Conservation (phyloP, 92 coral and sea anemone species). For the Ricordea florida region DNA sequence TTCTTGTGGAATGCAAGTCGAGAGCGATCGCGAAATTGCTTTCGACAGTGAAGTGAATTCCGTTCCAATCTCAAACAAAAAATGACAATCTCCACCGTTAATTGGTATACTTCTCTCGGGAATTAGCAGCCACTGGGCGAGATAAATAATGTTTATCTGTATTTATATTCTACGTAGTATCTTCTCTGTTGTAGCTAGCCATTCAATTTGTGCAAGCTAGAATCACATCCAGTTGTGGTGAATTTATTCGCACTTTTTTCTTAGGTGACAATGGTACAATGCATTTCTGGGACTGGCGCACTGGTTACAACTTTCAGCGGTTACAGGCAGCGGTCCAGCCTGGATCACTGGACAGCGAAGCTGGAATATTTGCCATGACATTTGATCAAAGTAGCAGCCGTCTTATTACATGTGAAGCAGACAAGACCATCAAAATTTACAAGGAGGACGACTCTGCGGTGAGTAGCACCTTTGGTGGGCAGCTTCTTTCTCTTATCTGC, state of each 20-base stretch:
- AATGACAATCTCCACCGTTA: too few relatives aligned
- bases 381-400: conserved; percentile 97
- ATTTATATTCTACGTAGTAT: too few relatives aligned
- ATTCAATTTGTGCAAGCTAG: too few relatives aligned
- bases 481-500: neutral
- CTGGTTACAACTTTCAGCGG: conserved; percentile 98
- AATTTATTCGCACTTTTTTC: neutral
- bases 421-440: conserved; percentile 95
- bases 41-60: too few relatives aligned
- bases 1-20: too few relatives aligned
- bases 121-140: neutral
- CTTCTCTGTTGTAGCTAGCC: too few relatives aligned
- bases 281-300: conserved; percentile 99
- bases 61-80: too few relatives aligned
- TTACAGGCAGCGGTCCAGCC: conserved; percentile 93
- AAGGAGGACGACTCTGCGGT: conserved; percentile 96
- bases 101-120: neutral
- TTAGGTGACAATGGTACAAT: conserved; percentile 96
- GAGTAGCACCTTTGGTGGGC: conserved; percentile 6
- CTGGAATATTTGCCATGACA: conserved; percentile 93
- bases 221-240: too few relatives aligned
- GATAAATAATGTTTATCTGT: neutral
- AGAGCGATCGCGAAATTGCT: too few relatives aligned
- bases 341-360: conserved; percentile 98
- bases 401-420: conserved; percentile 96